These are phyloP conservation scores for Eulemur rufifrons DNA, from an alignment of 2,113 vertebrate genomes.

Conservation along the genomic window DNA sequence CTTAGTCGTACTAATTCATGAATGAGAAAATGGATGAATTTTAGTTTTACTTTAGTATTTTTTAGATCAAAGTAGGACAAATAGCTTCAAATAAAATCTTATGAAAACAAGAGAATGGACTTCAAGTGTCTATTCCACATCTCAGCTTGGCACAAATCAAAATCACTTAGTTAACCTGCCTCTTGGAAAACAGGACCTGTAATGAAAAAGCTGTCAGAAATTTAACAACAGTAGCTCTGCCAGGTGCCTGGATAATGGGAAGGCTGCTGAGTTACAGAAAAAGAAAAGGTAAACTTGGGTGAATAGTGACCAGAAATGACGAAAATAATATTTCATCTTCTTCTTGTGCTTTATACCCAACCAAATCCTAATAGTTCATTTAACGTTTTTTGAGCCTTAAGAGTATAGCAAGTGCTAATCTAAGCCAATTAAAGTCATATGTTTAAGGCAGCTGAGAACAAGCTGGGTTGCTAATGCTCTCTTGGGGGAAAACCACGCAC, in stretches of 20 bases:
- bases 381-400: background rate
- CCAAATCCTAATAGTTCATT: background rate
- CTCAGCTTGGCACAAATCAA: conserved; percentile 60
- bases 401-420: background rate
- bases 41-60: background rate
- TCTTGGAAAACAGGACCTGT: conserved; percentile 56
- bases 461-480: background rate
- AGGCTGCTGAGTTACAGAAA: conserved; percentile 44
- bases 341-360: conserved; percentile 10
- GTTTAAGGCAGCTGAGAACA: background rate
- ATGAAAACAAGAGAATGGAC: conserved; percentile 57
- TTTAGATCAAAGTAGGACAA: conserved; percentile 58
- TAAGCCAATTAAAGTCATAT: conserved; percentile 18
- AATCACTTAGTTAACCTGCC: conserved; percentile 61
- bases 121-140: conserved; percentile 46
- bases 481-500: background rate
- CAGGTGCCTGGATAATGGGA: conserved; percentile 33
- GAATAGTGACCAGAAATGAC: conserved; percentile 12
- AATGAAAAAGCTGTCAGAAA: conserved; percentile 70
- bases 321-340: conserved; percentile 52
- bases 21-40: conserved; percentile 14
- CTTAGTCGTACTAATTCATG: background rate
- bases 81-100: conserved; percentile 56
- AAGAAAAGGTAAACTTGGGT: conserved; percentile 29
- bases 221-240: conserved; percentile 33